Evolutionary conservation across 2,888 invertebrate species (phyloP).

Genomic region (Cantharis flavilabris): DNA sequence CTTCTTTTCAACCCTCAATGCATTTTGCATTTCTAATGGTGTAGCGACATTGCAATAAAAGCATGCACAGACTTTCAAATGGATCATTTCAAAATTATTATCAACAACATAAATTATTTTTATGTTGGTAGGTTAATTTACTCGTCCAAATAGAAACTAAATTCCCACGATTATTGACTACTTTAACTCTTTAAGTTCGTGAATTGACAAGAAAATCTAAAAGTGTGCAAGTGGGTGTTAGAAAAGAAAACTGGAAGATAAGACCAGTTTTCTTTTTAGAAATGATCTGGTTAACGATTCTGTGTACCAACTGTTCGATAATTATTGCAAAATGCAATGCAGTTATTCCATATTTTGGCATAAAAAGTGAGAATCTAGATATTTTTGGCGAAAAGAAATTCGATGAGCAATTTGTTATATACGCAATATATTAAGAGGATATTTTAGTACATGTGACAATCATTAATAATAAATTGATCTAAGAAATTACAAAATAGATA

Average conservation of each 20-base stretch:
- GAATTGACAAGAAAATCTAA: not conserved
- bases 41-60: slow-evolving; percentile 19
- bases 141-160: not conserved
- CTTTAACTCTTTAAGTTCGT: not conserved
- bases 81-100: not conserved
- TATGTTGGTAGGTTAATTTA: not conserved
- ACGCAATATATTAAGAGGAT: not conserved
- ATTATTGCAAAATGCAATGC: not conserved
- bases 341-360: not conserved
- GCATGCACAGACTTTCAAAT: slow-evolving; percentile 15
- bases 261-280: not conserved
- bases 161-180: not conserved
- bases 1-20: slow-evolving; percentile 33
- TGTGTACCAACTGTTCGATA: not conserved
- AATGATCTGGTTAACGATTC: not conserved
- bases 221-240: not conserved
- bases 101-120: not conserved
- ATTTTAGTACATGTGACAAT: not conserved
- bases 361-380: not conserved
- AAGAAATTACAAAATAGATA: slow-evolving; percentile 23
- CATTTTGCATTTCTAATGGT: slow-evolving; percentile 28
- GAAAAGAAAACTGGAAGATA: not conserved
- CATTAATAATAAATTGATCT: not conserved
- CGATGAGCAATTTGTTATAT: not conserved
- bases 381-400: not conserved